Conservation (phyloP, 2,888 invertebrate species). For the Dusona sp. region DNA sequence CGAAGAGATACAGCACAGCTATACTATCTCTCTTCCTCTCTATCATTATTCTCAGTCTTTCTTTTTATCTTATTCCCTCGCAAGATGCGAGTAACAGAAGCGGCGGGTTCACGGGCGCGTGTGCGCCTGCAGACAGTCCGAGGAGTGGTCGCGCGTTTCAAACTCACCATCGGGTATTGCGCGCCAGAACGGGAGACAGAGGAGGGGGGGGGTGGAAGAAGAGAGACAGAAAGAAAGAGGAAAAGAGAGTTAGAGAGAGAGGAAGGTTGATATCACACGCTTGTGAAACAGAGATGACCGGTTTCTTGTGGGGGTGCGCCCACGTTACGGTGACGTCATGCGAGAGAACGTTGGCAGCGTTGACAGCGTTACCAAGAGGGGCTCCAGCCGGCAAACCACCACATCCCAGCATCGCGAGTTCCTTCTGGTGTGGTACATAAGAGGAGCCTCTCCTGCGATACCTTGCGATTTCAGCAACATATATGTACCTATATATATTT, state of each 20-base stretch:
- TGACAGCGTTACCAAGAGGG: conserved; percentile 75
- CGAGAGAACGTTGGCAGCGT: conserved; percentile 81
- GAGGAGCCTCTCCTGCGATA: conserved; percentile 33
- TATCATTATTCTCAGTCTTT: conserved; percentile 4
- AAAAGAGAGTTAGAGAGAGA: conserved; percentile 48
- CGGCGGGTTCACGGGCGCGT: conserved; percentile 68
- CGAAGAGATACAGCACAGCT: conserved; percentile 31
- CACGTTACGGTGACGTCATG: conserved; percentile 82
- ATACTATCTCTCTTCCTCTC: neutral
- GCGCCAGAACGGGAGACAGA: conserved; percentile 50
- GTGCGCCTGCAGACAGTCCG: conserved; percentile 68
- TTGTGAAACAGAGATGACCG: conserved; percentile 65
- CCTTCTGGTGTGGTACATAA: conserved; percentile 43
- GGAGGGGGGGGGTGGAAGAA: conserved; percentile 58
- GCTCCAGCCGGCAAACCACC: conserved; percentile 56
- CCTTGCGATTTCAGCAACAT: conserved; percentile 27
- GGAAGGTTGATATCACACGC: conserved; percentile 53
- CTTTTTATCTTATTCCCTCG: conserved; percentile 13
- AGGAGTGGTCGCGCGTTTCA: conserved; percentile 68
- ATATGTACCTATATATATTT: neutral
- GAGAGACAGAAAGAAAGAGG: conserved; percentile 26
- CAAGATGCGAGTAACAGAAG: conserved; percentile 64
- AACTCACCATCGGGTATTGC: conserved; percentile 51
- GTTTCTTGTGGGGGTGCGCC: conserved; percentile 82
- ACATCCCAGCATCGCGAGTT: conserved; percentile 50